Evolutionary conservation across 53 echinoderm and acorn worm species (phyloP).

Genomic region (Echinometra lucunter): DNA sequence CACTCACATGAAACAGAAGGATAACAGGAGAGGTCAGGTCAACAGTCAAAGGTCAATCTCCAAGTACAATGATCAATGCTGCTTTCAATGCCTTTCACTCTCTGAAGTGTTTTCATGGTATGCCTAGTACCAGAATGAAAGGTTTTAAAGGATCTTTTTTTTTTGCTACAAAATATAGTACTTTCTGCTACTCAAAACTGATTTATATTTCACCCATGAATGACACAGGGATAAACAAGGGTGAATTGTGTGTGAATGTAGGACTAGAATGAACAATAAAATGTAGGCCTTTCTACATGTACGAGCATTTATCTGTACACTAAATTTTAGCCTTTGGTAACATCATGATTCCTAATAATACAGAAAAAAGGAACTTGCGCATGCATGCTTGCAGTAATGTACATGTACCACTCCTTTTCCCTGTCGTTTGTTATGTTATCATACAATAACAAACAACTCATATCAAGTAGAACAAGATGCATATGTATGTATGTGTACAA

Average conservation of each 20-base stretch:
- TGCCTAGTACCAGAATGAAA: not conserved
- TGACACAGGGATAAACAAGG: too few relatives aligned
- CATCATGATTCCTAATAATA: too few relatives aligned
- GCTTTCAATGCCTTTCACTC: not conserved
- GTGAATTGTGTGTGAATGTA: too few relatives aligned
- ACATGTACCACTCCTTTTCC: not conserved
- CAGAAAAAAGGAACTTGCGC: too few relatives aligned
- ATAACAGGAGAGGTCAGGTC: slow-evolving; percentile 4
- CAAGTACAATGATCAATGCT: not conserved
- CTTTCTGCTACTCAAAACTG: too few relatives aligned
- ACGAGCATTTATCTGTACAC: too few relatives aligned
- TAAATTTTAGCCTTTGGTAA: too few relatives aligned
- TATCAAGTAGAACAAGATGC: not conserved
- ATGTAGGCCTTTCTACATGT: too few relatives aligned
- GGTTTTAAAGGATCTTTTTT: not conserved
- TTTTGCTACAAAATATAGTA: too few relatives aligned
- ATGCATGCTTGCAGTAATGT: not conserved
- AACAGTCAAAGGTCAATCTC: slow-evolving; percentile 6
- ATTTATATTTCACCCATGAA: too few relatives aligned
- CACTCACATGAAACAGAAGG: not conserved
- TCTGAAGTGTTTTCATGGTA: not conserved
- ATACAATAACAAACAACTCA: not conserved
- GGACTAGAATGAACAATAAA: too few relatives aligned
- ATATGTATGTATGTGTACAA: not conserved
- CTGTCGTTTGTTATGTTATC: not conserved